phyloP scores from a whole-genome alignment of 37 sponge, comb jelly and placozoan species.

The Aphrocallistes beatrix region DNA sequence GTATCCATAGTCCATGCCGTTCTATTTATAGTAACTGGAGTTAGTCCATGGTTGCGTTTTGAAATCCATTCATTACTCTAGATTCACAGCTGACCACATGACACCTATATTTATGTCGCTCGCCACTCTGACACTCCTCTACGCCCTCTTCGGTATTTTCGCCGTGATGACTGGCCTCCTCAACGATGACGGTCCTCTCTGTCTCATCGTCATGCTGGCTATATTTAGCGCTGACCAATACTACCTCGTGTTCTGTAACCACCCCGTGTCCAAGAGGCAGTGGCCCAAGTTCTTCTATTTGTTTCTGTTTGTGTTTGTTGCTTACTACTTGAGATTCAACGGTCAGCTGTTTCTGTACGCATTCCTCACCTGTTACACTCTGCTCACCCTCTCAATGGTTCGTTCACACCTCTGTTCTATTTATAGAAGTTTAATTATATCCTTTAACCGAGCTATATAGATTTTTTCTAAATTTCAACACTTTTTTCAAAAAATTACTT shows the following conservation, averaged over 20 bases:
- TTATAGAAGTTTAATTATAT: background rate
- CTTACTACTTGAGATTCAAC: background rate
- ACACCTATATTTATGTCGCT: background rate
- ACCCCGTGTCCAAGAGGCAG: constrained; percentile 31
- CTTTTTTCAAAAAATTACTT: too few species aligned
- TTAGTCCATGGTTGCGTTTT: too few species aligned
- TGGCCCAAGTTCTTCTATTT: constrained; percentile 37
- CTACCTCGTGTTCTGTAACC: constrained; percentile 47
- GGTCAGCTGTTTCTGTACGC: constrained; percentile 8
- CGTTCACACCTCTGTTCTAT: background rate
- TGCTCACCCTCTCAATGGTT: background rate
- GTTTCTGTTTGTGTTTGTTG: background rate
- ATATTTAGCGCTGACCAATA: constrained; percentile 57
- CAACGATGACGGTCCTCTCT: constrained; percentile 47
- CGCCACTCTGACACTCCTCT: background rate
- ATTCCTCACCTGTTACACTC: background rate
- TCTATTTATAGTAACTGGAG: too few species aligned
- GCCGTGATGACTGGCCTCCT: constrained; percentile 55
- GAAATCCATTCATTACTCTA: too few species aligned
- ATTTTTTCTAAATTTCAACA: background rate
- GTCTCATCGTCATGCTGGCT: constrained; percentile 44
- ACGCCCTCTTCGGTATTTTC: background rate
- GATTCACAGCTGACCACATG: background rate
- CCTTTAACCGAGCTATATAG: background rate
- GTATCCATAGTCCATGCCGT: too few species aligned